These are phyloP conservation scores for Carpatolechia fugitivella DNA, from an alignment of 2,888 invertebrate genomes.

Conservation along the genomic window DNA sequence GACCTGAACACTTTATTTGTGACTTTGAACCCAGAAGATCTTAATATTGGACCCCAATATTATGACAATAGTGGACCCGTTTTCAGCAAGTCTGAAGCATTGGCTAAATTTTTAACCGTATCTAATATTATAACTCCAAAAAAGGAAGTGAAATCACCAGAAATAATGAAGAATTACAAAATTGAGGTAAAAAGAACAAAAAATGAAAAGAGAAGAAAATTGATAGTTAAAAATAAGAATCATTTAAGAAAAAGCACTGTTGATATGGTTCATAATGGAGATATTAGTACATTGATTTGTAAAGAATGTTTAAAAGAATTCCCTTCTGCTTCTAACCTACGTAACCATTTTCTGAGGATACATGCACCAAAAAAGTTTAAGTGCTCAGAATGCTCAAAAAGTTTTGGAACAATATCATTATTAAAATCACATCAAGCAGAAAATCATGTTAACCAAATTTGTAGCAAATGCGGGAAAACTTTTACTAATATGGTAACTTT, in stretches of 20 bases:
- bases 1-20: constrained; percentile 41
- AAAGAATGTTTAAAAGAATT: constrained; percentile 48
- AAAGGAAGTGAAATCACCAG: constrained; percentile 6
- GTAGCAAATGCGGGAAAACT: constrained; percentile 55
- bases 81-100: constrained; percentile 29
- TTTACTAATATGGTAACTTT: constrained; percentile 48
- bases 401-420: constrained; percentile 40
- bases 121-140: neutral
- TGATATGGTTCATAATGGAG: constrained; percentile 2
- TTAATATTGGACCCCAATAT: constrained; percentile 22
- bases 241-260: neutral
- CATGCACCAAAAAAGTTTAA: constrained; percentile 51
- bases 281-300: constrained; percentile 38
- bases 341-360: constrained; percentile 48
- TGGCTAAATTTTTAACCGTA: constrained; percentile 31
- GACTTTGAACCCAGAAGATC: constrained; percentile 35
- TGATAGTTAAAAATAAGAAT: neutral
- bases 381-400: constrained; percentile 45
- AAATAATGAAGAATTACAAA: too few species aligned
- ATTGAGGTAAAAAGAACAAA: constrained; percentile 11
- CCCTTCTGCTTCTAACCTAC: constrained; percentile 38
- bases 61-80: constrained; percentile 38
- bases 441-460: constrained; percentile 45
- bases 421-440: constrained; percentile 43
- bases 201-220: too few species aligned